Evolutionary conservation across 2,113 vertebrate genomes (phyloP).

Genomic region (Protomyctophum bolini): DNA sequence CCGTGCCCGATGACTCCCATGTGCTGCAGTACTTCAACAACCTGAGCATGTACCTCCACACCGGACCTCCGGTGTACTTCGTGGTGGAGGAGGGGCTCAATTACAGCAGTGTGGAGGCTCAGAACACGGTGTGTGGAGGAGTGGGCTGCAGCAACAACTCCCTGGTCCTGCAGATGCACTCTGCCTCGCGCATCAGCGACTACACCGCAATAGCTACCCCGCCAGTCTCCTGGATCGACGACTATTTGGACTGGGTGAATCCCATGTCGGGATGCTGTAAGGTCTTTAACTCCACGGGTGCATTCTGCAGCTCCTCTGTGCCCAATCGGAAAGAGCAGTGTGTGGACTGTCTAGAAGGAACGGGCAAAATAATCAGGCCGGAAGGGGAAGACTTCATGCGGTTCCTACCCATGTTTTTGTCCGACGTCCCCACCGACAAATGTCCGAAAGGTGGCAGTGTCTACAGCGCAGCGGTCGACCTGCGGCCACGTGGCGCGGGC

Average conservation of each 20-base stretch:
- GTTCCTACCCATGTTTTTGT: slow-evolving; percentile 96
- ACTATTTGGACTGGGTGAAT: slow-evolving; percentile 98
- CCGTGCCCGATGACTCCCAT: slow-evolving; percentile 97
- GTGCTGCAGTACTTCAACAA: slow-evolving; percentile 88
- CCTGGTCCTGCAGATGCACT: slow-evolving; percentile 91
- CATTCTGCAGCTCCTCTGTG: slow-evolving; percentile 94
- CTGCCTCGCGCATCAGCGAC: slow-evolving; percentile 85
- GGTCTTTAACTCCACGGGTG: slow-evolving; percentile 82
- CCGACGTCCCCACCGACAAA: slow-evolving; percentile 90
- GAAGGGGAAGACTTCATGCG: slow-evolving; percentile 89
- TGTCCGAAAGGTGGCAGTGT: slow-evolving; percentile 98
- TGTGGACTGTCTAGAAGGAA: slow-evolving; percentile 85
- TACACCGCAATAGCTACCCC: slow-evolving; percentile 89
- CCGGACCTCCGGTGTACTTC: slow-evolving; percentile 93
- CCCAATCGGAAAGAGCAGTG: slow-evolving; percentile 65
- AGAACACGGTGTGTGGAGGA: slow-evolving; percentile 93
- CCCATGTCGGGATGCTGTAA: slow-evolving; percentile 93
- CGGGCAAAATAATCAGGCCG: slow-evolving; percentile 87
- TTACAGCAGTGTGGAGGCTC: slow-evolving; percentile 85
- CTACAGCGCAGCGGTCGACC: slow-evolving; percentile 85
- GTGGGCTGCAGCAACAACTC: slow-evolving; percentile 92
- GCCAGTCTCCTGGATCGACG: slow-evolving; percentile 96
- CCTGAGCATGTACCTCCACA: slow-evolving; percentile 84
- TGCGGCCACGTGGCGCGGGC: slow-evolving; percentile 93
- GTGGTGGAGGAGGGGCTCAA: slow-evolving; percentile 91